Conservation (phyloP, 2,113 vertebrate species). For the Saccopteryx leptura region DNA sequence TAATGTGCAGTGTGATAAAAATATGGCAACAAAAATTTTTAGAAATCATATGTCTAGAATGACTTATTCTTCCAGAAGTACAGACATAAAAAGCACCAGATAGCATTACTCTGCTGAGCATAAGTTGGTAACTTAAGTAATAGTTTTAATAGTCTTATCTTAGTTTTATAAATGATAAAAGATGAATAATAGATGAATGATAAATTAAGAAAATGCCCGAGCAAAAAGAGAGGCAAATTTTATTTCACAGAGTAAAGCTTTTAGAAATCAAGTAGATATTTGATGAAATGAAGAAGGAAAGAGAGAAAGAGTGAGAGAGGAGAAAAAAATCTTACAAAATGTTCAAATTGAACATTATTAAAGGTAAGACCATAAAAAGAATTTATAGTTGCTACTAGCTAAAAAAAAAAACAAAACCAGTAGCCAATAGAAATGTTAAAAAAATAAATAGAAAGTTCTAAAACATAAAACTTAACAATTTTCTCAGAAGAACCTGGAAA, state of each 20-base stretch:
- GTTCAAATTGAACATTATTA: too few relatives aligned
- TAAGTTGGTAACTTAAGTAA: neutral
- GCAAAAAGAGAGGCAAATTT: neutral
- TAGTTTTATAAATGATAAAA: neutral
- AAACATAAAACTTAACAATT: neutral
- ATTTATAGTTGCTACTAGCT: neutral
- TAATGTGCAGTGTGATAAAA: neutral
- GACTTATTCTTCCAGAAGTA: neutral
- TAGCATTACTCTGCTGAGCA: neutral
- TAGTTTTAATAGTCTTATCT: neutral
- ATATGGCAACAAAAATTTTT: neutral
- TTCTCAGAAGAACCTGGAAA: neutral
- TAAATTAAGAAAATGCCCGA: neutral
- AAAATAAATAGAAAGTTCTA: neutral
- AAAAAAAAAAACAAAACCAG: neutral
- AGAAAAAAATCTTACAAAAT: too few relatives aligned
- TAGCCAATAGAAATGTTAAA: neutral
- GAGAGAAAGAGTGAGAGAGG: neutral
- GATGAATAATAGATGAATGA: neutral
- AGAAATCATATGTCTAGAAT: neutral
- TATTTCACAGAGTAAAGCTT: neutral
- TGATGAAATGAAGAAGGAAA: neutral
- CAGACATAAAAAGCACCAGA: neutral
- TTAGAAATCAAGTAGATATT: neutral
- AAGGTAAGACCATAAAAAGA: too few relatives aligned